Percentiles rank a stretch among this genome's conserved stretches.
Conservation (phyloP, 1,140 invertebrate species). For the Sitobion miscanthi region DNA sequence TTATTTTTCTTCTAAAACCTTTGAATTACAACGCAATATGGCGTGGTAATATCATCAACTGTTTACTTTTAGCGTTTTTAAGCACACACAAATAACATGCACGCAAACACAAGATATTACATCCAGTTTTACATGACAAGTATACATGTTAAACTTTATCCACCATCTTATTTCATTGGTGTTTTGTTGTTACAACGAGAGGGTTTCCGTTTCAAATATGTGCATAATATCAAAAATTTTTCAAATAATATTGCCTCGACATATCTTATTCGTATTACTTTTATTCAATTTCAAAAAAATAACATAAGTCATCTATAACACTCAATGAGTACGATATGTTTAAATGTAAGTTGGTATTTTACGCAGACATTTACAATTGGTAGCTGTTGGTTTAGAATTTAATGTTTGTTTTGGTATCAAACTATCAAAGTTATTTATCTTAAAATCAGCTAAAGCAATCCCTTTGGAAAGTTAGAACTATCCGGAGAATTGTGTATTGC, state of each 20-base stretch:
- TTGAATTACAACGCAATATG: background rate
- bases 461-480: background rate
- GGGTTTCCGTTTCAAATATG: background rate
- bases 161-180: background rate
- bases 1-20: background rate
- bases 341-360: background rate
- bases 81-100: background rate
- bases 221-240: background rate
- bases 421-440: background rate
- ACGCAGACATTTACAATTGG: background rate
- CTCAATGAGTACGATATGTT: background rate
- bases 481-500: background rate
- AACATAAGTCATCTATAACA: conserved; percentile 4
- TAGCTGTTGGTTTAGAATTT: background rate
- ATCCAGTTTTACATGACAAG: background rate
- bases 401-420: background rate
- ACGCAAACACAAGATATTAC: conserved; percentile 22
- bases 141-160: background rate
- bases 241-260: background rate
- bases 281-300: conserved; percentile 13
- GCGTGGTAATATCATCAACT: background rate
- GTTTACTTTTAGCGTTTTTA: background rate
- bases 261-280: background rate
- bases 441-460: background rate
- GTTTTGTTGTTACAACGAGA: background rate